Conservation (phyloP, 2,113 vertebrate genomes). For the Sebastes schlegelii region DNA sequence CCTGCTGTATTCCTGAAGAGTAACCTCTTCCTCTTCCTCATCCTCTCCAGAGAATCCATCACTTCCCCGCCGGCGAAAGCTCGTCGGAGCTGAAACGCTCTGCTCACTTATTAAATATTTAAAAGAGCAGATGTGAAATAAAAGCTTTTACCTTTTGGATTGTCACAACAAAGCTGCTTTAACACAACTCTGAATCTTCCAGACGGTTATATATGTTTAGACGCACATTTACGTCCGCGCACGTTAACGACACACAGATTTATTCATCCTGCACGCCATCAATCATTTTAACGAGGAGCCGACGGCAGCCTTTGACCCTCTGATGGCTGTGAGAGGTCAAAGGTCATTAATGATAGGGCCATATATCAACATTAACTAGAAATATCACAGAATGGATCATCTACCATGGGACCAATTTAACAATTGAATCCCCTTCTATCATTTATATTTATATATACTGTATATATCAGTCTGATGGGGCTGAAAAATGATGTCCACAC, state of each 20-base stretch:
- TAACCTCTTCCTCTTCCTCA: background rate
- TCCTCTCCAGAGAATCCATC: conserved; percentile 20
- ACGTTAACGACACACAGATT: background rate
- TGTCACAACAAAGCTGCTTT: conserved; percentile 30
- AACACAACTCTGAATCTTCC: conserved; percentile 12
- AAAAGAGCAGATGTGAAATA: conserved; percentile 40
- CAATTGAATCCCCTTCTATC: background rate
- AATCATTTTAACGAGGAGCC: conserved; percentile 38
- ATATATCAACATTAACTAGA: conserved; percentile 3
- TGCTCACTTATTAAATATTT: conserved; percentile 39
- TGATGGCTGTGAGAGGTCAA: conserved; percentile 13
- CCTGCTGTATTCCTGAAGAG: background rate
- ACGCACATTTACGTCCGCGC: background rate
- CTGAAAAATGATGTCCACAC: background rate
- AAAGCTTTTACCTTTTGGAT: conserved; percentile 17
- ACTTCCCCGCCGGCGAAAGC: background rate
- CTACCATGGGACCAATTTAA: background rate
- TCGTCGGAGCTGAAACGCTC: conserved; percentile 23
- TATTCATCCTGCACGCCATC: background rate
- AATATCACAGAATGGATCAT: background rate
- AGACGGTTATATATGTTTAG: background rate
- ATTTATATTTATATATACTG: background rate
- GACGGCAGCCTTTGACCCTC: background rate
- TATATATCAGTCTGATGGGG: background rate
- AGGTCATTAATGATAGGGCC: conserved; percentile 3